Evolutionary conservation across 2,888 invertebrate genomes (phyloP), one percentile per base, ranked within the genome.

Genomic region (Rotaria socialis): DNA sequence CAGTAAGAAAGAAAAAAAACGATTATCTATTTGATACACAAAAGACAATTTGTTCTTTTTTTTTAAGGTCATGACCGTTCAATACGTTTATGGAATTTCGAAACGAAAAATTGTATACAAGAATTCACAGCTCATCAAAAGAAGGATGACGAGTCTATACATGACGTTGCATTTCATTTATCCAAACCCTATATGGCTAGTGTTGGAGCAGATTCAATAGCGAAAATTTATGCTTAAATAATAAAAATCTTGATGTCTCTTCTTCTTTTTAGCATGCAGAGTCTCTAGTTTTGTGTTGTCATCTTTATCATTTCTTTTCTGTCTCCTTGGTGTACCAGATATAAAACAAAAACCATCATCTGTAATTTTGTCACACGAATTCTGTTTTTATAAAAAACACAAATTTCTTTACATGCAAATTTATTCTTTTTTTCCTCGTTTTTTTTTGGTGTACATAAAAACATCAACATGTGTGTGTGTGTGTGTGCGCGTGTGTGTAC

Each of bases 41-140:
- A 11, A 50, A 50, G 52, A 52, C 8, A 52, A 16, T 2, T 52
- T 52, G 52, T 52, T 52, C 16, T 8, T 52, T 16, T 52, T 19
- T 22, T 22, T 89, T 11, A 89, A 92, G 92, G 92, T 89, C 93
- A 93, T 89, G 93, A 93, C 89, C 92, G 93, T 89, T 92, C 93
- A 87, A 92, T 93, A 88, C 91, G 93, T 86, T 89, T 93, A 88
- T 93, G 93, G 93, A 92, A 93, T 89, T 90, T 93, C 89, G 93
- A 99, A 93, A 96, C 95, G 92, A 96, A 97, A 93, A 96, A 96
- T 88, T 99, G 99, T 93, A 96, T 99, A 89, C 99, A 99, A 92
- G 99, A 99, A 93, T 98, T 99, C 91, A 98, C 98, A 86, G 97
- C 97, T 89, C 99, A 99, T 93, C 94, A 98, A 90, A 99, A 98